Evolutionary conservation across 2,888 invertebrate genomes (phyloP).

Genomic region (Maniola hyperantus): DNA sequence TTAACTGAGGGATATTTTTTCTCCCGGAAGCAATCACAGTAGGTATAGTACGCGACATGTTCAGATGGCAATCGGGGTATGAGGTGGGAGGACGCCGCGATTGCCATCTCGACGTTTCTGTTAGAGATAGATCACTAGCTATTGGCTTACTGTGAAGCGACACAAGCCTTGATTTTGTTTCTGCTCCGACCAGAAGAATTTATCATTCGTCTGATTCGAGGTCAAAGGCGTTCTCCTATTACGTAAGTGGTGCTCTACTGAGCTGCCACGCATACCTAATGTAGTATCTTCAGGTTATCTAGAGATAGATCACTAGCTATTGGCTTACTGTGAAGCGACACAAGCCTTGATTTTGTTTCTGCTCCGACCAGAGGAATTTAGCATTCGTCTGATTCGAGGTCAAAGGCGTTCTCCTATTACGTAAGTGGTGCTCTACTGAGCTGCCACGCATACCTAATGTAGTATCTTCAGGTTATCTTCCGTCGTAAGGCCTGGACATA

Average conservation of each 20-base stretch:
- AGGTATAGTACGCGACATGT: neutral
- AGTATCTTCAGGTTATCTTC: too few species aligned
- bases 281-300: neutral
- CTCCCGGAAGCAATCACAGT: neutral
- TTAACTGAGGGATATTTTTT: slow-evolving; percentile 37
- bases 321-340: neutral
- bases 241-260: neutral
- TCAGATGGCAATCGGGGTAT: too few species aligned
- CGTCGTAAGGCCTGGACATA: too few species aligned
- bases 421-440: neutral
- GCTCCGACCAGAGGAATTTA: neutral
- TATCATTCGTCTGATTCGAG: neutral
- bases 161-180: neutral
- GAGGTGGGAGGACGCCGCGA: too few species aligned
- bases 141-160: neutral
- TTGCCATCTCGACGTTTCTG: too few species aligned
- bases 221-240: neutral
- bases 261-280: neutral
- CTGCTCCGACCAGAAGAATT: neutral
- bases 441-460: neutral
- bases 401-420: neutral
- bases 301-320: neutral
- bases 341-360: neutral
- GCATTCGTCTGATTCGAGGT: neutral
- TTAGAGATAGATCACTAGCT: neutral